Evolutionary conservation across 2,888 invertebrate species (phyloP).

Genomic region (Mechanitis messenoides): DNA sequence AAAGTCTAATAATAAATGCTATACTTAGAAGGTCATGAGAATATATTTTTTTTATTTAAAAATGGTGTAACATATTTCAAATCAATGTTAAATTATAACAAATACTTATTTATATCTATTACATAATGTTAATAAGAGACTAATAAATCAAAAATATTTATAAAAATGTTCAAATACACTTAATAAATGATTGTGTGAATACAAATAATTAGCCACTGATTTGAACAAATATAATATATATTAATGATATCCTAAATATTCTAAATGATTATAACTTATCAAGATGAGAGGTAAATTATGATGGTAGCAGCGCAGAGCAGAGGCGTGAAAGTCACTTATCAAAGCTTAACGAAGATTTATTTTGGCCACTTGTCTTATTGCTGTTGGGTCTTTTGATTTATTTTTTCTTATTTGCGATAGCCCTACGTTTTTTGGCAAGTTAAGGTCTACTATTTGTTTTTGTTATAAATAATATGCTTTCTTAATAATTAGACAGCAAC

Average conservation of each 20-base stretch:
- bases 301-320: slow-evolving; percentile 35
- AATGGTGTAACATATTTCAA: no score
- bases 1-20: no score
- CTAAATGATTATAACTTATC: slow-evolving; percentile 42
- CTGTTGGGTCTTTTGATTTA: slow-evolving; percentile 37
- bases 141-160: no score
- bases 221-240: no score
- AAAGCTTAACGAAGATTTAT: slow-evolving; percentile 47
- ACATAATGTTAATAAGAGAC: no score
- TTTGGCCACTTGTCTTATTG: slow-evolving; percentile 38
- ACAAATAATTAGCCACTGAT: no score
- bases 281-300: slow-evolving; percentile 39
- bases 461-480: slow-evolving; percentile 5
- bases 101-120: no score
- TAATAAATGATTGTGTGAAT: no score
- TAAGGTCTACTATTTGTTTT: slow-evolving; percentile 4
- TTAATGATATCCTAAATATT: not conserved
- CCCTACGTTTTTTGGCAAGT: slow-evolving; percentile 20
- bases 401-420: slow-evolving; percentile 12
- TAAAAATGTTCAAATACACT: no score
- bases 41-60: no score
- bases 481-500: slow-evolving; percentile 7
- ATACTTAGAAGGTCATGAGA: no score
- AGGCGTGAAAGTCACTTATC: slow-evolving; percentile 41
- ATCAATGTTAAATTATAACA: no score